These are phyloP conservation scores for Melanotaenia trifasciata DNA, from an alignment of 2,797 vertebrate species.

Conservation along the genomic window DNA sequence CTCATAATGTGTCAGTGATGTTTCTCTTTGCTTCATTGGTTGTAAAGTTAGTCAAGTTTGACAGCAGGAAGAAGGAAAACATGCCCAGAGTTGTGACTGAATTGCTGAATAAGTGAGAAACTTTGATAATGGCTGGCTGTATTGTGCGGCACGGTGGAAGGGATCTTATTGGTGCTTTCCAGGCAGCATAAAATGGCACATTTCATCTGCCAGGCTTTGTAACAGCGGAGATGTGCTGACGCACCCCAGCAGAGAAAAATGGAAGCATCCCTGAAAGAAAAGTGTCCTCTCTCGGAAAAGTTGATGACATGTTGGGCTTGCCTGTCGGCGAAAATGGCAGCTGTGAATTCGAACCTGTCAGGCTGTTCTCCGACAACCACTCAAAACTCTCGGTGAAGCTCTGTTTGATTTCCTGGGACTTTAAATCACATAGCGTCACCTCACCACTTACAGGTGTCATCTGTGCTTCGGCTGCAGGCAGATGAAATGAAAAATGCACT, in stretches of 20 bases:
- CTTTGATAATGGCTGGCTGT: slow-evolving; percentile 36
- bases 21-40: slow-evolving; percentile 36
- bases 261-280: slow-evolving; percentile 14
- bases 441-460: slow-evolving; percentile 47
- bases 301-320: slow-evolving; percentile 53
- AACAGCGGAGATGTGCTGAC: slow-evolving; percentile 44
- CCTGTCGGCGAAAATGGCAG: slow-evolving; percentile 56
- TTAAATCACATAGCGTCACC: slow-evolving; percentile 47
- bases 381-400: slow-evolving; percentile 36
- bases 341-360: slow-evolving; percentile 53
- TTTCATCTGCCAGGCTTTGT: slow-evolving; percentile 57
- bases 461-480: slow-evolving; percentile 39
- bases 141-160: slow-evolving; percentile 31
- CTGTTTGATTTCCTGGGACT: slow-evolving; percentile 64
- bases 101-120: slow-evolving; percentile 58
- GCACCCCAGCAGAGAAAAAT: slow-evolving; percentile 6
- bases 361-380: slow-evolving; percentile 41
- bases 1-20: slow-evolving; percentile 23
- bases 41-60: slow-evolving; percentile 41
- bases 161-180: slow-evolving; percentile 24
- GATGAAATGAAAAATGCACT: slow-evolving; percentile 3
- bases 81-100: slow-evolving; percentile 43
- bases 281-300: slow-evolving; percentile 47
- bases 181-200: slow-evolving; percentile 47
- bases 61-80: slow-evolving; percentile 18